Base-by-base conservation (phyloP, 1,140 invertebrate genomes). In the Ceratoteleas bidentatus region DNA sequence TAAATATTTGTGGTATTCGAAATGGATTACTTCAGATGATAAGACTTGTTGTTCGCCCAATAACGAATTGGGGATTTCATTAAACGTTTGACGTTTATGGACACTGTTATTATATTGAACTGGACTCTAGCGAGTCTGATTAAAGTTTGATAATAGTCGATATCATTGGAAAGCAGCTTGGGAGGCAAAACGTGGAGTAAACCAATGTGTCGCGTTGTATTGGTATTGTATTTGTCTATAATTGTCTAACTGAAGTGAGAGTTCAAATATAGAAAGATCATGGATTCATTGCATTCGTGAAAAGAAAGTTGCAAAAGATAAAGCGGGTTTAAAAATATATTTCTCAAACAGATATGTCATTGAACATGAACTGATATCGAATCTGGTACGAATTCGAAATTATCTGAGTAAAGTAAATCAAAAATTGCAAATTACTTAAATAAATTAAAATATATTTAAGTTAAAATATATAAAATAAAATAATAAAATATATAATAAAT, bases 71-170 rank as follows among this genome's bases (percentile, higher is more conserved):
- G 60, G 36, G 50, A 62, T 45, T 62, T 62, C 45, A 62, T 62
- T 62, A 62, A 62, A 62, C 60, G 49, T 62, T 8, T 50, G 60
- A 62, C 60, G 36, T 62, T 62, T 50, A 62, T 62, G 60, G 13
- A 62, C 13, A n/a, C n/a, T 6, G n/a, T 53, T 64, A 54, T 54
- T 65, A 65, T 65, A 40, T 43, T 33, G 33, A 56, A 47, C 8
- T 16, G 10, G 9, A 56, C 45, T 36, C 14, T 10, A 50, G 14
- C 13, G 58, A 58, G 36, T 69, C 7, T 49, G 54, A 58, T 58
- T 57, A 57, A 57, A 58, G 36, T 58, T 58, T 49, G 53, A 69
- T 16, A n/a, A 6, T 69, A 16, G 40, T 56, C 24, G 52, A 56
- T 66, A 38, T 32, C 54, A 16, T 50, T 57, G 47, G n/a, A 13